Conservation (phyloP, 2,888 invertebrate species). For the Muschampia staudingeri region DNA sequence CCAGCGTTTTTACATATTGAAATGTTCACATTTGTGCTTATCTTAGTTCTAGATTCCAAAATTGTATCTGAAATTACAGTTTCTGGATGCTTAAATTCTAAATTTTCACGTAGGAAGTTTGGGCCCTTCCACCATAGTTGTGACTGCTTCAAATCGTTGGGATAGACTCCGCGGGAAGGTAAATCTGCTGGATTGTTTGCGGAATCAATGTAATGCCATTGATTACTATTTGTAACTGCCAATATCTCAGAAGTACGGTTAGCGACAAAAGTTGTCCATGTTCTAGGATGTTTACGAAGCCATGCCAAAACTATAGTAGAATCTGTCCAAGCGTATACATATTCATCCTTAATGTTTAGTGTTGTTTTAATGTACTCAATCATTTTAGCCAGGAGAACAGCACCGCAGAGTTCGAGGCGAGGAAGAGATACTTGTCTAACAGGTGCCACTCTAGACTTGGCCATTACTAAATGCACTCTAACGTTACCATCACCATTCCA, state of each 20-base stretch:
- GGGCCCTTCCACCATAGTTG: constrained; percentile 56
- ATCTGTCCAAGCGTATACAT: constrained; percentile 58
- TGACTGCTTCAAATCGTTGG: constrained; percentile 38
- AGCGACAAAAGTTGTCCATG: constrained; percentile 65
- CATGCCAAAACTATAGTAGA: constrained; percentile 61
- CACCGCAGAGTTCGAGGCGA: constrained; percentile 56
- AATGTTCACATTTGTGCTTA: neutral
- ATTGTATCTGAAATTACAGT: constrained; percentile 6
- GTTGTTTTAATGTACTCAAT: neutral
- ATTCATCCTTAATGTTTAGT: neutral
- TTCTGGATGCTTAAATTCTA: neutral
- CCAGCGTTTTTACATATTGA: neutral
- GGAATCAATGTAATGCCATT: constrained; percentile 58
- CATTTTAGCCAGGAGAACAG: neutral
- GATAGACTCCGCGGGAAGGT: constrained; percentile 42
- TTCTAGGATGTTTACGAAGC: constrained; percentile 53
- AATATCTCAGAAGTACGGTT: constrained; percentile 58
- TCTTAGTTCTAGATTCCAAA: neutral
- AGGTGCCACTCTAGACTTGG: constrained; percentile 58
- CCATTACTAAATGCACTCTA: constrained; percentile 32
- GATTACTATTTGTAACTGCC: constrained; percentile 19
- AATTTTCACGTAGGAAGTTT: neutral
- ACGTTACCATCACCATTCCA: neutral
- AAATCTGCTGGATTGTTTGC: constrained; percentile 69
- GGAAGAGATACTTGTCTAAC: constrained; percentile 52